A percentile compares a stretch with the other conserved stretches of the same genome.
Evolutionary conservation across 2,113 vertebrate genomes (phyloP).

Genomic region (Galeopterus variegatus): DNA sequence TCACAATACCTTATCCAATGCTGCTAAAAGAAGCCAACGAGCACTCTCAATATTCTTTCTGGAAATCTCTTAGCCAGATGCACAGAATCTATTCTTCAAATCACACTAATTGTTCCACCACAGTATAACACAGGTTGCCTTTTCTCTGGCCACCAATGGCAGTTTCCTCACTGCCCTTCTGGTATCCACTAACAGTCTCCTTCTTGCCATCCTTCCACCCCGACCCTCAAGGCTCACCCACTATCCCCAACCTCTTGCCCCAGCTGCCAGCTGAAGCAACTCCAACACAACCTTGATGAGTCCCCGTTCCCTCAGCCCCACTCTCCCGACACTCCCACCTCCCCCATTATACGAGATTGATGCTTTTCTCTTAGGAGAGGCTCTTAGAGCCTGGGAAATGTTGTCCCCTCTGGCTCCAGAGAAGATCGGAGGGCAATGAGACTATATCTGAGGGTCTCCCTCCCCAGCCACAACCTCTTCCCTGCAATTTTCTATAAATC

Average conservation of each 20-base stretch:
- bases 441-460: conserved; percentile 22
- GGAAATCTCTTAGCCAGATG: background rate
- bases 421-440: conserved; percentile 81
- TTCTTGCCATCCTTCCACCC: background rate
- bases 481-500: conserved; percentile 54
- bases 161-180: background rate
- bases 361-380: conserved; percentile 85
- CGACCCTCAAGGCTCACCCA: background rate
- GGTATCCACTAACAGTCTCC: background rate
- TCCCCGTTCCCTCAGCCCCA: background rate
- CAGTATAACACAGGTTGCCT: background rate
- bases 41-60: background rate
- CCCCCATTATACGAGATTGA: conserved; percentile 80
- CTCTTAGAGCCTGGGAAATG: conserved; percentile 86
- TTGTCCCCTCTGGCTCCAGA: conserved; percentile 81
- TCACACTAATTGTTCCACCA: background rate
- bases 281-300: background rate
- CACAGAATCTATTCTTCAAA: background rate
- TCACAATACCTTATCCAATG: background rate
- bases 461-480: background rate
- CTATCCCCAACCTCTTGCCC: background rate
- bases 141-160: background rate
- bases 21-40: background rate
- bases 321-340: background rate
- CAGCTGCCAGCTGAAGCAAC: background rate